phyloP scores from a whole-genome alignment of 2,797 vertebrate species.

The Holocentrus rufus region DNA sequence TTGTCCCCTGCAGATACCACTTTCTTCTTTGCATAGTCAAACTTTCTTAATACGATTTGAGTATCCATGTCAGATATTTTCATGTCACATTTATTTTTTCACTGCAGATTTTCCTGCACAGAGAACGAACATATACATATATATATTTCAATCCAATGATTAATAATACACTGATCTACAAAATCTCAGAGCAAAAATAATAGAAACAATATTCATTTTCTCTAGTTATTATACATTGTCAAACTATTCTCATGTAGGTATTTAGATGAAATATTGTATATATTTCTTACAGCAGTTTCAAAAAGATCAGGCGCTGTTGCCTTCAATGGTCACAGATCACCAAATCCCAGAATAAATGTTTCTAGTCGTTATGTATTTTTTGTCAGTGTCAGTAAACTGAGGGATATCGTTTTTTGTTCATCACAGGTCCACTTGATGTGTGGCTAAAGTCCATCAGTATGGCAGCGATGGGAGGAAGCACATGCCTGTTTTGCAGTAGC shows the following conservation, averaged over 20 bases:
- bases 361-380: not conserved
- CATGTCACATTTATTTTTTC: not conserved
- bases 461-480: constrained; percentile 19
- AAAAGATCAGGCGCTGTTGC: not conserved
- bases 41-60: not conserved
- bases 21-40: not conserved
- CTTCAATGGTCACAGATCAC: not conserved
- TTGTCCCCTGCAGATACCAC: constrained; percentile 2
- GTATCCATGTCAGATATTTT: constrained; percentile 11
- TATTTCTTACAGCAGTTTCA: constrained; percentile 33
- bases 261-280: constrained; percentile 2
- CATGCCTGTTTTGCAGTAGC: constrained; percentile 28
- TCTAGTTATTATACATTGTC: constrained; percentile 18
- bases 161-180: constrained; percentile 14
- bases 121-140: constrained; percentile 37
- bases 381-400: not conserved
- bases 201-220: not conserved
- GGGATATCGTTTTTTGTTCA: constrained; percentile 7
- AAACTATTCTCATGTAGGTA: constrained; percentile 4
- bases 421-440: constrained; percentile 30
- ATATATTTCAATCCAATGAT: constrained; percentile 49
- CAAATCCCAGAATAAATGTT: not conserved
- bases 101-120: not conserved
- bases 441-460: constrained; percentile 19
- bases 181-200: not conserved